Evolutionary conservation across 2,888 invertebrate genomes (phyloP).

Genomic region (Steromphala cineraria): DNA sequence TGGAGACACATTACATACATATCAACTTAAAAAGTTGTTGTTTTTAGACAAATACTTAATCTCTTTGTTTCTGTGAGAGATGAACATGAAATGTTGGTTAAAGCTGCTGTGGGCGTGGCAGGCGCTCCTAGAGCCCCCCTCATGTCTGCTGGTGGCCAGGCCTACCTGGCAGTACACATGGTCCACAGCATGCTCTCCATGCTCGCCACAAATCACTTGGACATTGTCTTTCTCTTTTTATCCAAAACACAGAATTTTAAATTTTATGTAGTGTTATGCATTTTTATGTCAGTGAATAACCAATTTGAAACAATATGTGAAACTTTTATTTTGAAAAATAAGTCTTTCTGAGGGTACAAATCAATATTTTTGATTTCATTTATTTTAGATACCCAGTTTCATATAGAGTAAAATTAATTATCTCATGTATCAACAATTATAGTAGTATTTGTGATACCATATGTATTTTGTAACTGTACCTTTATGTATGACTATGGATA

Average conservation of each 20-base stretch:
- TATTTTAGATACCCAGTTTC: constrained; percentile 8
- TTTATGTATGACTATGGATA: background rate
- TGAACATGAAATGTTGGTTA: constrained; percentile 14
- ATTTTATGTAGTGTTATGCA: constrained; percentile 6
- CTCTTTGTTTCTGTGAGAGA: constrained; percentile 16
- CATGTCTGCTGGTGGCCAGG: too few relatives aligned
- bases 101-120: background rate
- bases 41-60: constrained; percentile 9
- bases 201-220: too few relatives aligned
- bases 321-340: background rate
- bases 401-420: constrained; percentile 1
- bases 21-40: constrained; percentile 26
- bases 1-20: constrained; percentile 17
- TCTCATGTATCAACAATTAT: constrained; percentile 12
- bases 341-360: constrained; percentile 5
- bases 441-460: constrained; percentile 16
- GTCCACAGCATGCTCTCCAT: background rate
- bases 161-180: too few relatives aligned
- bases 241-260: constrained; percentile 5
- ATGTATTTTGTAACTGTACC: constrained; percentile 16
- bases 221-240: constrained; percentile 5
- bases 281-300: constrained; percentile 2
- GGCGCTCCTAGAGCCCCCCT: background rate
- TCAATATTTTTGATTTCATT: background rate
- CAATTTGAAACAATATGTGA: background rate